Evolutionary conservation across 1,140 invertebrate genomes (phyloP).

Genomic region (Drosophila bocki): DNA sequence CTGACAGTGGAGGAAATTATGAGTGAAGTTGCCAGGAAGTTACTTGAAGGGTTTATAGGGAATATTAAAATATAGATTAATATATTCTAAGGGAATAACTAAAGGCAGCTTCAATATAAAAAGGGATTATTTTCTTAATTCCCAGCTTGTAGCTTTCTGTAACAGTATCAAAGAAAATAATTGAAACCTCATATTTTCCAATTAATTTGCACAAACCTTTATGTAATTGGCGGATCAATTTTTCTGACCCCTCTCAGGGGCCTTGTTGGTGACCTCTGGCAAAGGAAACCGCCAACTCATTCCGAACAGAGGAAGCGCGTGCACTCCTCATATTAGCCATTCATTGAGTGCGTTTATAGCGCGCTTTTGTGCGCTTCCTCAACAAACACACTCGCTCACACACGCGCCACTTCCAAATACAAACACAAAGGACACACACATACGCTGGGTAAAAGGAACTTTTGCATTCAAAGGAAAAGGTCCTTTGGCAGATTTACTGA

Average conservation of each 20-base stretch:
- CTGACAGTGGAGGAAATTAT: slow-evolving; percentile 5
- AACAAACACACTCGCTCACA: slow-evolving; percentile 18
- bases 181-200: slow-evolving; percentile 7
- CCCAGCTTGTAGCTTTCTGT: background rate
- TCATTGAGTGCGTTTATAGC: slow-evolving; percentile 78
- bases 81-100: background rate
- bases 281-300: slow-evolving; percentile 20
- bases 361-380: slow-evolving; percentile 63
- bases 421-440: slow-evolving; percentile 23
- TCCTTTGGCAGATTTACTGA: slow-evolving; percentile 81
- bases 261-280: slow-evolving; percentile 23
- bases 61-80: background rate
- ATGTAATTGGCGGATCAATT: slow-evolving; percentile 17
- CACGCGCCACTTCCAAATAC: slow-evolving; percentile 7
- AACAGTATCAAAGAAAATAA: background rate
- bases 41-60: background rate
- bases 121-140: background rate
- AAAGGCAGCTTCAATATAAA: no score
- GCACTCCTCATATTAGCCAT: slow-evolving; percentile 77
- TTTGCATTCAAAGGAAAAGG: slow-evolving; percentile 79
- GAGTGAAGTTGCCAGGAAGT: background rate
- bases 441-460: slow-evolving; percentile 39
- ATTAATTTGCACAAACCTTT: slow-evolving; percentile 12
- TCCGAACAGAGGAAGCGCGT: slow-evolving; percentile 23
- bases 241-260: background rate